Conservation (phyloP, 92 coral and sea anemone species). For the Zoanthus sociatus region DNA sequence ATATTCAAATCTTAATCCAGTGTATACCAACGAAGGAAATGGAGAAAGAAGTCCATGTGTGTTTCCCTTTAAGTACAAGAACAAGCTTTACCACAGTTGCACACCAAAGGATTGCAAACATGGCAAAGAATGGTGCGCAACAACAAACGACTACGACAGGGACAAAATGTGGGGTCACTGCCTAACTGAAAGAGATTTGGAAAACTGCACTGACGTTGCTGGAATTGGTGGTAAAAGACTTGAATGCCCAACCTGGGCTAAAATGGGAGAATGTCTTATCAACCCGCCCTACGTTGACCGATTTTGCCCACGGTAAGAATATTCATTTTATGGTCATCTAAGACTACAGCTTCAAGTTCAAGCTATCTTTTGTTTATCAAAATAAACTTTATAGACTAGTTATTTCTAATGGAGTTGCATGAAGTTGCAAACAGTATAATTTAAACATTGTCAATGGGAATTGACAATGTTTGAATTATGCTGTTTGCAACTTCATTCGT, state of each 20-base stretch:
- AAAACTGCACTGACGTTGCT: neutral
- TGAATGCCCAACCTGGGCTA: constrained; percentile 7
- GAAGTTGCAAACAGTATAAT: too few species aligned
- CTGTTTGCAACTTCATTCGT: too few species aligned
- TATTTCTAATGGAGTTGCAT: too few species aligned
- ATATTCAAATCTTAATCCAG: neutral
- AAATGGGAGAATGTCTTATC: constrained; percentile 32
- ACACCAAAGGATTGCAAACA: constrained; percentile 14
- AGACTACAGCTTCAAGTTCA: neutral
- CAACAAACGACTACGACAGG: constrained; percentile 20
- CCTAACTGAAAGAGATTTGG: neutral
- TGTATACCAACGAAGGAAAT: constrained; percentile 12
- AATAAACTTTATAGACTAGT: too few species aligned
- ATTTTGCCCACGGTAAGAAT: constrained; percentile 19
- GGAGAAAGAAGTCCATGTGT: constrained; percentile 6
- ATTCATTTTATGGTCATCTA: neutral
- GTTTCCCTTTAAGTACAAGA: constrained; percentile 30
- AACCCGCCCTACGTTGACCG: constrained; percentile 15
- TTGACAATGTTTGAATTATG: too few species aligned
- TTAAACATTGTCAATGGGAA: too few species aligned
- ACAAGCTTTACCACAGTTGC: constrained; percentile 23
- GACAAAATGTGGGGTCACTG: constrained; percentile 34
- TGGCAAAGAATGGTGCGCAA: constrained; percentile 2
- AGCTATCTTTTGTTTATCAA: neutral
- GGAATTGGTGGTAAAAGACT: neutral